Percentiles rank a stretch among this genome's conserved stretches.
Conservation (phyloP, 2,797 vertebrate genomes). For the Danio aesculapii region DNA sequence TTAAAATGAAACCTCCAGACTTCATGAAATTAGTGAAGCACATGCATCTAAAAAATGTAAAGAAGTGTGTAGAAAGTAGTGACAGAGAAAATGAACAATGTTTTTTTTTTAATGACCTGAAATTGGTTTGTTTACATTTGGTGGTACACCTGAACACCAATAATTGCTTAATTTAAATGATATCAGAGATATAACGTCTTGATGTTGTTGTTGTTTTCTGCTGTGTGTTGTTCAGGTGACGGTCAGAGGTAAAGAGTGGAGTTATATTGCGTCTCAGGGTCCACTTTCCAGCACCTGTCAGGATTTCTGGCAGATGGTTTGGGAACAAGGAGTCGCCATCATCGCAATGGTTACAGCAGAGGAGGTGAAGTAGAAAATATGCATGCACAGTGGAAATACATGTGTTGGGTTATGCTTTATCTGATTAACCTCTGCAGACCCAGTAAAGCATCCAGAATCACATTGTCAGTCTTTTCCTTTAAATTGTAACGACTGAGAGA, state of each 20-base stretch:
- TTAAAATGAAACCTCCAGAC: too few relatives aligned
- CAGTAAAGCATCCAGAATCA: too few relatives aligned
- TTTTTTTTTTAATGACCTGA: background rate
- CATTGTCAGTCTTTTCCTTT: too few relatives aligned
- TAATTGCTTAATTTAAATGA: too few relatives aligned
- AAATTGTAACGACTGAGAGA: too few relatives aligned
- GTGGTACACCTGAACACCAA: background rate
- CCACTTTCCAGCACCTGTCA: slow-evolving; percentile 92
- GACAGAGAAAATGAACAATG: too few relatives aligned
- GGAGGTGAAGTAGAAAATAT: slow-evolving; percentile 79
- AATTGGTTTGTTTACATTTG: background rate
- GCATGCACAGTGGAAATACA: background rate
- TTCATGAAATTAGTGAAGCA: too few relatives aligned
- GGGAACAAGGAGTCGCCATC: slow-evolving; percentile 95
- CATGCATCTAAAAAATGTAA: too few relatives aligned
- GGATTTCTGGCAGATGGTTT: slow-evolving; percentile 99
- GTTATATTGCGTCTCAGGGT: slow-evolving; percentile 95
- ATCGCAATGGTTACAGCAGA: slow-evolving; percentile 98
- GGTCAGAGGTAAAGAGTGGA: slow-evolving; percentile 91
- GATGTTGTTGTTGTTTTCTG: background rate
- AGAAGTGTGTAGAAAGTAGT: too few relatives aligned
- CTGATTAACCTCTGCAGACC: too few relatives aligned
- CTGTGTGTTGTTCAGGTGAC: slow-evolving; percentile 78
- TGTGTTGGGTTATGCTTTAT: too few relatives aligned
- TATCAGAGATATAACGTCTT: too few relatives aligned